Base-by-base conservation (phyloP, 2,113 vertebrate species). In the Manacus vitellinus region DNA sequence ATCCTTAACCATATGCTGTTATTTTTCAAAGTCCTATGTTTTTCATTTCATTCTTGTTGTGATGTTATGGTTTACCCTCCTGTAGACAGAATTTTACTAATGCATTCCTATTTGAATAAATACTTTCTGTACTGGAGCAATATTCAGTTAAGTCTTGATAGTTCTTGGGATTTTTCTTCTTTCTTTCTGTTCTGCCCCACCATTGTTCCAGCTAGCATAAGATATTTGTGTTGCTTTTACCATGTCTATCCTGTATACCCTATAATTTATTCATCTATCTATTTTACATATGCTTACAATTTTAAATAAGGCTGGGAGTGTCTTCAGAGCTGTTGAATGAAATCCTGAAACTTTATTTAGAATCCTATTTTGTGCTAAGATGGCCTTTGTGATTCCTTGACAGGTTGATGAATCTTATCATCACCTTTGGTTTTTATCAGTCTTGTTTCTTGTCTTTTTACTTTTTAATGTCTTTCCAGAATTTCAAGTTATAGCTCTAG, bases 261-360 rank as follows among this genome's bases (percentile, higher is more conserved):
- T 95, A 55, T 66, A 55, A 61, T 70, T 76, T 88, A 62, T 74
- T 78, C 35, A 27, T 75, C 31, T 9, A 28, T 51, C 25, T 71
- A 43, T 84, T 23, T 35, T 61, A 35, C 7, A 54, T 37, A 20
- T 75, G 4, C 44, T 80, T 80, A 37, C 35, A 55, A 51, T 77
- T 92, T 89, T 72, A 63, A 78, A 47, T 84, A 87, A 46, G 20
- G 5, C 30, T 81, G 20, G 8, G 31, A 70, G 23, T 62, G 46
- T 83, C 67, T 73, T 83, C 67, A 73, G 54, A 66, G 12, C 19
- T 80, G 35, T 62, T 39, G 58, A 70, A 8, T 72, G 33, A 83
- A 94, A 89, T 92, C 71, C 6, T n/a, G 24, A 92, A 92, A 81
- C 63, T 71, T 81, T 81, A 75, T 95, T 92, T 92, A 5, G 5